These are phyloP conservation scores for Papilio polytes DNA, from an alignment of 1,140 invertebrate species.

Conservation along the genomic window DNA sequence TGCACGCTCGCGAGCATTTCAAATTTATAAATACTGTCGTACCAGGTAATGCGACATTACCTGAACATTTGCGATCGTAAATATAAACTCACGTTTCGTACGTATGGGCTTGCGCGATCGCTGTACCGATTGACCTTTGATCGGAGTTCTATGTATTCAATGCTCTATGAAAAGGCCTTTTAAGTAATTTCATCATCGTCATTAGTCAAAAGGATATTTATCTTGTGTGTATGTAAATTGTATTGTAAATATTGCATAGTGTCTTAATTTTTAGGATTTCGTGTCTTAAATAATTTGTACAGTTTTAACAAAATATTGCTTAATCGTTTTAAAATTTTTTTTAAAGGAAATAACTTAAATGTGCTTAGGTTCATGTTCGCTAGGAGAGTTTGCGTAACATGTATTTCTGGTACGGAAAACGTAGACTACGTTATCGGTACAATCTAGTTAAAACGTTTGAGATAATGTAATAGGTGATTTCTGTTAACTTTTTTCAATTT, in stretches of 20 bases:
- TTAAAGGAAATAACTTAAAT: background rate
- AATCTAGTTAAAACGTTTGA: constrained; percentile 25
- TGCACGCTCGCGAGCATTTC: background rate
- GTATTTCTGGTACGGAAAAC: constrained; percentile 16
- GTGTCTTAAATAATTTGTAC: background rate
- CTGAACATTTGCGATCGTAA: constrained; percentile 9
- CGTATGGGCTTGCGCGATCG: constrained; percentile 25
- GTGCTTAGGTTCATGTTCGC: background rate
- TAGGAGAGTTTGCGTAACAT: constrained; percentile 17
- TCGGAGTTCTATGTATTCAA: constrained; percentile 33
- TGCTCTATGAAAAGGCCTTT: constrained; percentile 38
- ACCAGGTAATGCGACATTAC: background rate
- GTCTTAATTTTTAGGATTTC: background rate
- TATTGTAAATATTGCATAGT: background rate
- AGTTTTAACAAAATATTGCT: background rate
- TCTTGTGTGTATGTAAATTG: constrained; percentile 32
- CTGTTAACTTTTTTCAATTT: background rate
- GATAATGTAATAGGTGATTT: background rate
- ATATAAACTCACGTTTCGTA: constrained; percentile 23
- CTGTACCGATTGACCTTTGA: constrained; percentile 35
- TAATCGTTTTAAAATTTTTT: background rate
- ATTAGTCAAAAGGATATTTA: constrained; percentile 35
- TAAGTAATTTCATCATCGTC: constrained; percentile 33
- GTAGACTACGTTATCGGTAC: constrained; percentile 9
- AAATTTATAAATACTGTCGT: constrained; percentile 20